Evolutionary conservation across 2,888 invertebrate genomes (phyloP).

Genomic region (Drosophila acutilabella): DNA sequence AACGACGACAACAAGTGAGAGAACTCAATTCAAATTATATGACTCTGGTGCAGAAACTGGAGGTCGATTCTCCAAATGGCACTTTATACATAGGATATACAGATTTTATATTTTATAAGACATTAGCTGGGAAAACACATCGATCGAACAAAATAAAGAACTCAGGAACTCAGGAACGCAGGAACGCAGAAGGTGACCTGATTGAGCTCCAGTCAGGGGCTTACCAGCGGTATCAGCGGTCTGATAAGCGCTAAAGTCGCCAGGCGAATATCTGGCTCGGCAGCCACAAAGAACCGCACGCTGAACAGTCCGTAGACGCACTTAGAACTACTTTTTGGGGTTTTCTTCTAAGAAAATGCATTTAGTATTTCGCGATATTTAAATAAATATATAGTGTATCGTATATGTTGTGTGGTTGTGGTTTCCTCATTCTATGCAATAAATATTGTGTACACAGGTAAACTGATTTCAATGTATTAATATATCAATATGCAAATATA

Average conservation of each 20-base stretch:
- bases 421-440: conserved; percentile 32
- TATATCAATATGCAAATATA: conserved; percentile 6
- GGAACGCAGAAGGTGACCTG: conserved; percentile 40
- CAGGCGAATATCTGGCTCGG: conserved; percentile 82
- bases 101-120: conserved; percentile 13
- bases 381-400: conserved; percentile 29
- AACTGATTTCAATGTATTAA: conserved; percentile 19
- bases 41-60: conserved; percentile 64
- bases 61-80: conserved; percentile 43
- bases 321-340: conserved; percentile 70
- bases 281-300: conserved; percentile 81
- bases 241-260: conserved; percentile 82
- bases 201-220: conserved; percentile 59
- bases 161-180: conserved; percentile 38
- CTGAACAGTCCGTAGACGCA: conserved; percentile 80
- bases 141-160: conserved; percentile 44
- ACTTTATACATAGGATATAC: conserved; percentile 65
- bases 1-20: conserved; percentile 60
- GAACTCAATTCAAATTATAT: conserved; percentile 45
- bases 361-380: conserved; percentile 42
- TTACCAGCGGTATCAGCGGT: conserved; percentile 83
- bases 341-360: conserved; percentile 74
- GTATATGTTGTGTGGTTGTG: conserved; percentile 3
- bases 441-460: conserved; percentile 23
- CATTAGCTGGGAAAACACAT: conserved; percentile 67